Evolutionary conservation across 2,888 invertebrate species (phyloP).

Genomic region (Ellobium chinense): DNA sequence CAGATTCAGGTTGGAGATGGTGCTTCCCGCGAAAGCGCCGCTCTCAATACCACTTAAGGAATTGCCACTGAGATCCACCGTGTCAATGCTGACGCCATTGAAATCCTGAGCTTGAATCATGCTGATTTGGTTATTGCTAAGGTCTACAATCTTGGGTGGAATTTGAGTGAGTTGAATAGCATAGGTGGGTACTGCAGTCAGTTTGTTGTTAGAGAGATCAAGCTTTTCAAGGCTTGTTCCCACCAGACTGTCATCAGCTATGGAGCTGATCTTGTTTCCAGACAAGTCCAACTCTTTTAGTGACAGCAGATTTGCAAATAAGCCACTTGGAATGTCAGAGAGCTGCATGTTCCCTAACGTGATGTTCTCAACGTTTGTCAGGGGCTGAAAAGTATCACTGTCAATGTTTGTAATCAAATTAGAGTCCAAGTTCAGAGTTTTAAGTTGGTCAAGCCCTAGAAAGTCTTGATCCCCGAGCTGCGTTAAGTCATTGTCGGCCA

Average conservation of each 20-base stretch:
- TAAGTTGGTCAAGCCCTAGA: constrained; percentile 2
- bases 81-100: background rate
- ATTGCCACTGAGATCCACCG: constrained; percentile 17
- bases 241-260: constrained; percentile 50
- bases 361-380: background rate
- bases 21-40: too few species aligned
- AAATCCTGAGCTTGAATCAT: background rate
- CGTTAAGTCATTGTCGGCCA: background rate
- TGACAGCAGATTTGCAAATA: constrained; percentile 26
- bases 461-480: constrained; percentile 4
- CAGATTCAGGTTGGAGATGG: too few species aligned
- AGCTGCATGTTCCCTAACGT: background rate
- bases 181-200: background rate
- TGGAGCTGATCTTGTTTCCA: constrained; percentile 1
- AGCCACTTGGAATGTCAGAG: background rate
- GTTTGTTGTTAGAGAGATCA: constrained; percentile 22
- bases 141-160: constrained; percentile 30
- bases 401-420: constrained; percentile 7
- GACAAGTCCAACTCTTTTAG: constrained; percentile 42
- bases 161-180: too few species aligned
- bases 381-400: background rate
- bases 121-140: constrained; percentile 49
- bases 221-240: constrained; percentile 47
- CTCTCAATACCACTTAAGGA: background rate
- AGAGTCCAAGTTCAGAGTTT: constrained; percentile 38